phyloP scores from a whole-genome alignment of 1,140 invertebrate genomes.

The Temnothorax nylanderi region DNA sequence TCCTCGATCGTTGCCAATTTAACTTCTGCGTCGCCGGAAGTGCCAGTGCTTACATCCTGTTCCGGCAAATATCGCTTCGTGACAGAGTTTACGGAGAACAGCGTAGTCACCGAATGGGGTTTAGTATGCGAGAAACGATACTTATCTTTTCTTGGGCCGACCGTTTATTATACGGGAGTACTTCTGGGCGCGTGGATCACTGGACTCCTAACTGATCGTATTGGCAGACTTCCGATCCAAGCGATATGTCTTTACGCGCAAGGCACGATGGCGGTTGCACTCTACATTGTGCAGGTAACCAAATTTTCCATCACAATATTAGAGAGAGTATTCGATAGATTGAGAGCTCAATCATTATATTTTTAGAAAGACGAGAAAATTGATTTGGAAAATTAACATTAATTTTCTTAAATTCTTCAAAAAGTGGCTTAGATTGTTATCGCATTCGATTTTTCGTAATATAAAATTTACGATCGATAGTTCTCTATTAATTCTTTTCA shows the following conservation, averaged over 20 bases:
- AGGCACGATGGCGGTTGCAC: slow-evolving; percentile 83
- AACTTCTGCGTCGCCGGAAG: slow-evolving; percentile 31
- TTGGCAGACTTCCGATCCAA: slow-evolving; percentile 85
- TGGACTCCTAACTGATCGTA: slow-evolving; percentile 86
- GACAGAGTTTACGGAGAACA: slow-evolving; percentile 71
- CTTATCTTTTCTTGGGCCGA: slow-evolving; percentile 82
- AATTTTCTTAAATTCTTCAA: not conserved
- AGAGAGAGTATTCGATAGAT: not conserved
- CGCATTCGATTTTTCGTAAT: not conserved
- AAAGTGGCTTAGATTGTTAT: not conserved
- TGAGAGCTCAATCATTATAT: not conserved
- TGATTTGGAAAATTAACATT: not conserved
- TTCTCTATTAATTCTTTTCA: not conserved
- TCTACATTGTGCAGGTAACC: slow-evolving; percentile 84
- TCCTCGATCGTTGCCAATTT: slow-evolving; percentile 49
- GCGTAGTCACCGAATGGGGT: slow-evolving; percentile 83
- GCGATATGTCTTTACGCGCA: slow-evolving; percentile 85
- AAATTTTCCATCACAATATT: not conserved
- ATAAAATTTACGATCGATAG: not conserved
- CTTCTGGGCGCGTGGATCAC: slow-evolving; percentile 86
- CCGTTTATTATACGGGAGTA: slow-evolving; percentile 85
- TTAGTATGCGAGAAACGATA: slow-evolving; percentile 86
- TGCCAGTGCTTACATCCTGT: slow-evolving; percentile 18
- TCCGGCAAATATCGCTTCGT: slow-evolving; percentile 74
- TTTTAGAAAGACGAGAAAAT: not conserved